Evolutionary conservation across 2,113 vertebrate species (phyloP).

Genomic region (human (Homo sapiens)): DNA sequence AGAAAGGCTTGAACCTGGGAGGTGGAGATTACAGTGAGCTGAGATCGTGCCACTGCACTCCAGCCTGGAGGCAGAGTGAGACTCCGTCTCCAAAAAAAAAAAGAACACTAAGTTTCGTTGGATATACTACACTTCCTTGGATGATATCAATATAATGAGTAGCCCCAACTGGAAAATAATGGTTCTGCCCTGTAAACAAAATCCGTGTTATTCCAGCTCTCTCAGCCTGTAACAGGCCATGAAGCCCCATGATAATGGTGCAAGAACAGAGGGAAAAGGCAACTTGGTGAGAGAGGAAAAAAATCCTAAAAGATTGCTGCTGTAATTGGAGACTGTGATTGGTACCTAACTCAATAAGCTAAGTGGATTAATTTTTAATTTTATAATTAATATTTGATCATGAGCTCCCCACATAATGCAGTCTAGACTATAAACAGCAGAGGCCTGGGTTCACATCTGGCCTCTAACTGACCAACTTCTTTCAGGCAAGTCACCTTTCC

Average conservation of each 20-base stretch:
- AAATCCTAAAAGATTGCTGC: background rate
- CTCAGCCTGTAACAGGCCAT: background rate
- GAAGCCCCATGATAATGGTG: background rate
- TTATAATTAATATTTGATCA: background rate
- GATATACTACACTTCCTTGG: background rate
- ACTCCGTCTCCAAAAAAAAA: background rate
- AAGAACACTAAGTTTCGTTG: background rate
- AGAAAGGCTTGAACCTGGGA: background rate
- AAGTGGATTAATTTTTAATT: background rate
- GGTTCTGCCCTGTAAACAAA: background rate
- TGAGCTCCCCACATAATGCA: background rate
- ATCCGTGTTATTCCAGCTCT: background rate
- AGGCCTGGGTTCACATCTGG: background rate
- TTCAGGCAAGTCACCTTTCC: background rate
- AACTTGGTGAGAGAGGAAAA: background rate
- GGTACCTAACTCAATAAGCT: background rate
- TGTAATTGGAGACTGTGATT: background rate
- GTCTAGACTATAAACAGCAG: background rate
- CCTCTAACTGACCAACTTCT: background rate
- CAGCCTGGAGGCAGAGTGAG: background rate
- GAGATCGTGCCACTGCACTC: background rate
- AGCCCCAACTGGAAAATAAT: background rate
- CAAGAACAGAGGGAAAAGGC: background rate
- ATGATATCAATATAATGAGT: background rate
- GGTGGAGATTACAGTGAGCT: background rate